Evolutionary conservation across 2,888 invertebrate species (phyloP), one percentile per base, ranked within the genome.

Genomic region (Caenorhabditis sp.): DNA sequence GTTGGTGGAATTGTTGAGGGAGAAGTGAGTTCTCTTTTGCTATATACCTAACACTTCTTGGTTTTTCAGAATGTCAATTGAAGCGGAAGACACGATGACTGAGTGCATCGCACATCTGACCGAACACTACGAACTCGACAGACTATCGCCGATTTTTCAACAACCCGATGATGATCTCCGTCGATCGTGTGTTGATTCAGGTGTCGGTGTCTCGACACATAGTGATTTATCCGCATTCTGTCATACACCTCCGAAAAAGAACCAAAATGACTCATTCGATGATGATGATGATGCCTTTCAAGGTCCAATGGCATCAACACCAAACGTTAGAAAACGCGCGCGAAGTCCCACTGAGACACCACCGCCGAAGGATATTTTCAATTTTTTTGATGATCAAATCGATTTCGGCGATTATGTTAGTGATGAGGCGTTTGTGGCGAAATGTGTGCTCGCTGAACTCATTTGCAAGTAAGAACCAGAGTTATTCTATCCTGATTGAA

Each of bases 351-450:
- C 70, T 10, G 23, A 43, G 1, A 64, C 76, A 27, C 71, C 73
- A 1, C 69, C 66, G 12, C 66, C 69, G 1, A 56, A 36, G 43
- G 73, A 69, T 52, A 69, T 73, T 57, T 72, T 82, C 20, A 80
- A 82, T 50, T 63, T 71, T 14, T 76, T 76, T 23, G 78, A 78
- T 49, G 80, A 80, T 62, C 60, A 66, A 43, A 76, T 81, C 8
- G 67, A 72, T 65, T 72, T 68, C 31, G 72, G 68, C 43, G 73
- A 73, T 12, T 73, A 63, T 36, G 57, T 73, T 3, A 31, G 77
- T n/a, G 85, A 85, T 63, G 85, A 85, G 43, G 67, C 69, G 20
- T 85, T 84, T 65, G 81, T 85, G 0, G 79, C 83, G 14, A 86
- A 86, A 67, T 81, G 78, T 66, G 85, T 85, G 8, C 62, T 85